Evolutionary conservation across 1,140 invertebrate species (phyloP).

Genomic region (Drosophila tristis): DNA sequence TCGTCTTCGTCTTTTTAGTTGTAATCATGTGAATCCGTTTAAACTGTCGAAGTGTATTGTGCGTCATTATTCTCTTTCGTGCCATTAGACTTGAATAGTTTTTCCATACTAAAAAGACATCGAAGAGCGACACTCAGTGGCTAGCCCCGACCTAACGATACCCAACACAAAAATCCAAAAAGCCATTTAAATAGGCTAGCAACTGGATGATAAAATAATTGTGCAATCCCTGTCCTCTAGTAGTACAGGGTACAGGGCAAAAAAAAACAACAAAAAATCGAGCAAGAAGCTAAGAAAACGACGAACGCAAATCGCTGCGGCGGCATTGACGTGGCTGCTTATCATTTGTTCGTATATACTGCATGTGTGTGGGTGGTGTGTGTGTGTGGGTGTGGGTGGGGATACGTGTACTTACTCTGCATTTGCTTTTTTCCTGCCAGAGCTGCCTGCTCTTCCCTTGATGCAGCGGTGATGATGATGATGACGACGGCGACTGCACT

Average conservation of each 20-base stretch:
- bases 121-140: no score
- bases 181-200: background rate
- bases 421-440: constrained; percentile 13
- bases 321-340: constrained; percentile 46
- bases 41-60: constrained; percentile 81
- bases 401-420: constrained; percentile 17
- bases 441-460: background rate
- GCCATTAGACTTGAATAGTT: constrained; percentile 84
- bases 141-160: no score
- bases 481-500: constrained; percentile 26
- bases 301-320: constrained; percentile 63
- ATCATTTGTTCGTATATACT: constrained; percentile 43
- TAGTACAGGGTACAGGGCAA: background rate
- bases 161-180: no score
- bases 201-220: no score
- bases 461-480: constrained; percentile 28
- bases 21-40: constrained; percentile 82
- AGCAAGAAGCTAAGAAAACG: constrained; percentile 24
- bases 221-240: no score
- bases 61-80: constrained; percentile 84
- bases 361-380: constrained; percentile 5
- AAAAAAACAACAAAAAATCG: constrained; percentile 3
- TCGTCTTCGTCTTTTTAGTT: constrained; percentile 20
- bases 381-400: constrained; percentile 7
- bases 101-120: constrained; percentile 63